A percentile compares a stretch with the other conserved stretches of the same genome.
phyloP scores from a whole-genome alignment of 2,113 vertebrate species.

The Erythrocercus mccallii region DNA sequence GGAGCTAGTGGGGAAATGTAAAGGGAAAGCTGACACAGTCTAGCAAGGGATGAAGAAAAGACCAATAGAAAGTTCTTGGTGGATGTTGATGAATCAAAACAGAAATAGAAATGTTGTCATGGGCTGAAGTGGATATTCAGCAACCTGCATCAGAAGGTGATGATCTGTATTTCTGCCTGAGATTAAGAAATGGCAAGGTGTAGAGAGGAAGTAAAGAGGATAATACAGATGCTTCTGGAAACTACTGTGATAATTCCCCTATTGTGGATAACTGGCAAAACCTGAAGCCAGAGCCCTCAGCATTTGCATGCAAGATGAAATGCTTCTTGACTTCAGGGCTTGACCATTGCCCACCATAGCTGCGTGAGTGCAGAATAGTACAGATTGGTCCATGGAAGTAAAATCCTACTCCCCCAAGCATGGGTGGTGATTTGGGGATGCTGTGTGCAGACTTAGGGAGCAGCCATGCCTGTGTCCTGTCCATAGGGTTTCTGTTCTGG shows the following conservation, averaged over 20 bases:
- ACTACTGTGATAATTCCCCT: background rate
- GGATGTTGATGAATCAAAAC: background rate
- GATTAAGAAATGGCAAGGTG: background rate
- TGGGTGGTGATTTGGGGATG: accelerated
- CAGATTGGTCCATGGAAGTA: background rate
- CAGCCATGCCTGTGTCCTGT: background rate
- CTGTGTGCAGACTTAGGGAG: background rate
- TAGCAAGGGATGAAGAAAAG: background rate
- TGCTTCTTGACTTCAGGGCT: background rate
- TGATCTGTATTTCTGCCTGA: background rate
- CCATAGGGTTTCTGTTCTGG: background rate
- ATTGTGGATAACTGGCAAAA: background rate
- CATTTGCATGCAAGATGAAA: background rate
- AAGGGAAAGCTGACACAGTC: background rate
- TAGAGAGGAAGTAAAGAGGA: slow-evolving; percentile 16
- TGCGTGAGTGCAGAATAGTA: background rate
- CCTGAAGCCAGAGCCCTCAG: background rate
- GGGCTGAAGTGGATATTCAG: background rate
- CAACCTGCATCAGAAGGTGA: background rate
- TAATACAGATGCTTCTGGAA: background rate
- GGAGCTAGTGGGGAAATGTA: background rate
- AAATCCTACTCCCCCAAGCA: background rate
- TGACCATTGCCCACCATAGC: background rate
- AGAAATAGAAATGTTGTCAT: background rate
- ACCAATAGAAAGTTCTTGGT: background rate